phyloP scores from a whole-genome alignment of 2,888 invertebrate species.

The Plusia festucae region DNA sequence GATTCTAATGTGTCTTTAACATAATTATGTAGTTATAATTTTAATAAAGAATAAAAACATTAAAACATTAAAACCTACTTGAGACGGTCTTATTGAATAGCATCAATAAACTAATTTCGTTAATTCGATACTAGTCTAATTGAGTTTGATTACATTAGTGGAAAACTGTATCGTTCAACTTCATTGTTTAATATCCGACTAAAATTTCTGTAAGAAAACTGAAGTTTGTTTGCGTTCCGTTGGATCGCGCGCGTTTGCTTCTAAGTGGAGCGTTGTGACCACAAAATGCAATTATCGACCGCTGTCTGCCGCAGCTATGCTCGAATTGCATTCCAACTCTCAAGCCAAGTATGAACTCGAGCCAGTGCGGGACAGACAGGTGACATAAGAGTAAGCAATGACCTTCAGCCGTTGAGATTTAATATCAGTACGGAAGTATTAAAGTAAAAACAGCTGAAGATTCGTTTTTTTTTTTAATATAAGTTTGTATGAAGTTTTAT shows the following conservation, averaged over 20 bases:
- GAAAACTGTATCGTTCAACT: slow-evolving; percentile 44
- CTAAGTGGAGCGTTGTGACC: slow-evolving; percentile 82
- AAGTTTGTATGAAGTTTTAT: no score
- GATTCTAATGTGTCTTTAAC: no score
- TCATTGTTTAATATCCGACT: slow-evolving; percentile 72
- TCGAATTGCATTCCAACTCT: slow-evolving; percentile 82
- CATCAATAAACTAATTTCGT: slow-evolving; percentile 16
- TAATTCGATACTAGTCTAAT: slow-evolving; percentile 39
- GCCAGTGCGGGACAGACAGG: slow-evolving; percentile 58
- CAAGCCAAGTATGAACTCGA: slow-evolving; percentile 71
- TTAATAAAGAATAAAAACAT: no score
- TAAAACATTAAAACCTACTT: background rate
- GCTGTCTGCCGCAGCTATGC: slow-evolving; percentile 84
- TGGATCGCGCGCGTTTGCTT: slow-evolving; percentile 79
- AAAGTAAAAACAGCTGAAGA: no score
- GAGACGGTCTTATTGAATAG: background rate
- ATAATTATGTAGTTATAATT: no score
- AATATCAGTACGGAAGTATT: no score
- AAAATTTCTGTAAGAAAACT: slow-evolving; percentile 81
- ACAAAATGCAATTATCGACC: slow-evolving; percentile 88
- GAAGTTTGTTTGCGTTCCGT: slow-evolving; percentile 85
- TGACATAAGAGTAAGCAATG: slow-evolving; percentile 24
- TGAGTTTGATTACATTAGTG: slow-evolving; percentile 45
- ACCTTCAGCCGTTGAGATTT: background rate
- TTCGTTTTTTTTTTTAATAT: no score